A percentile compares a stretch with the other conserved stretches of the same genome.
phyloP scores from a whole-genome alignment of 2,888 invertebrate species.

The Helleia helle region DNA sequence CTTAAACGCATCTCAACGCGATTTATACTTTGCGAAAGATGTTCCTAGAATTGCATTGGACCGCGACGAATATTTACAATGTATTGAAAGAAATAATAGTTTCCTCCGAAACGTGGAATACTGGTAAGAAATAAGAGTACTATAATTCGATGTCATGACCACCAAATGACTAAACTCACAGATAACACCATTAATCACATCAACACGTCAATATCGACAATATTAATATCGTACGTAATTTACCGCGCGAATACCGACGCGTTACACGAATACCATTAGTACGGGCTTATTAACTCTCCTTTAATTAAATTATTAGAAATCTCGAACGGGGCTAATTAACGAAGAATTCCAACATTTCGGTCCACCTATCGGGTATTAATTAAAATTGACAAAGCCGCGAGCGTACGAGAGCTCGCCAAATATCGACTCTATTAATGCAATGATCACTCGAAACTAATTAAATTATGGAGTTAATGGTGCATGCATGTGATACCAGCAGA shows the following conservation, averaged over 20 bases:
- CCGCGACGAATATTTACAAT: too few relatives aligned
- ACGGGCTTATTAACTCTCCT: slow-evolving; percentile 62
- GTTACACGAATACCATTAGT: slow-evolving; percentile 55
- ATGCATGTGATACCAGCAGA: slow-evolving; percentile 55
- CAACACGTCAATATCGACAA: slow-evolving; percentile 10
- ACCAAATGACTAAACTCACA: not conserved
- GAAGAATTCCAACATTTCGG: slow-evolving; percentile 72
- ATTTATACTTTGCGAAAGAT: too few relatives aligned
- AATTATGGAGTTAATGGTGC: slow-evolving; percentile 71
- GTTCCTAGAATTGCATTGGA: too few relatives aligned
- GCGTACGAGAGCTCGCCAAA: slow-evolving; percentile 58
- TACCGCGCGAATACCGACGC: slow-evolving; percentile 41
- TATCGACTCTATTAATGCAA: slow-evolving; percentile 70
- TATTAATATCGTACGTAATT: slow-evolving; percentile 9
- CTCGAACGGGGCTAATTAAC: slow-evolving; percentile 68
- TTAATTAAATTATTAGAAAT: slow-evolving; percentile 74
- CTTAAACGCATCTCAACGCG: too few relatives aligned
- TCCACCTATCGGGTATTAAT: slow-evolving; percentile 69
- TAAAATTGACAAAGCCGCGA: slow-evolving; percentile 71
- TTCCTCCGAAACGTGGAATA: too few relatives aligned
- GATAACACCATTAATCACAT: slow-evolving; percentile 12
- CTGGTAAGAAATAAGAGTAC: too few relatives aligned
- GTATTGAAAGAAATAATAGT: too few relatives aligned
- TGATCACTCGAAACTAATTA: slow-evolving; percentile 73
- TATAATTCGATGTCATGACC: too few relatives aligned